Conservation (phyloP, 2,888 invertebrate species). For the Stenichneumon culpator region DNA sequence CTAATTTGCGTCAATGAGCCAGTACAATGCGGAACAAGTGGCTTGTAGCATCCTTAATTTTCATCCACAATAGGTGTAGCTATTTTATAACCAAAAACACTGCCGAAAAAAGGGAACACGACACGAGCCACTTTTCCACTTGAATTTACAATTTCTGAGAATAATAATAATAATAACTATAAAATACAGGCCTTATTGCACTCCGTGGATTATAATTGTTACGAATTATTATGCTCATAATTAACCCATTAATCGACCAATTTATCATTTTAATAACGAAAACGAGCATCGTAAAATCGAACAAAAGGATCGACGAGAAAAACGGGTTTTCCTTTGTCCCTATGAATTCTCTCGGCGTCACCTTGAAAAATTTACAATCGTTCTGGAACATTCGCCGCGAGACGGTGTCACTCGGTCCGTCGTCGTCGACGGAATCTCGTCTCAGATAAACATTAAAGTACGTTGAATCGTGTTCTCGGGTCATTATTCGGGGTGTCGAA, state of each 20-base stretch:
- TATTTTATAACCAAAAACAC: no score
- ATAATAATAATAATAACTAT: no score
- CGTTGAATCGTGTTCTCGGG: constrained; percentile 68
- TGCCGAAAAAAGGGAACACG: background rate
- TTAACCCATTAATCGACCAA: no score
- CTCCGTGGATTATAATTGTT: no score
- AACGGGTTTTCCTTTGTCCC: background rate
- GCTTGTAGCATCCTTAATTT: background rate
- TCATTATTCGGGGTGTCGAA: constrained; percentile 67
- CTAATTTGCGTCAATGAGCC: background rate
- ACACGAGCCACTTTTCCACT: background rate
- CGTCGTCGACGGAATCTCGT: constrained; percentile 62
- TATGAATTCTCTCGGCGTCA: background rate
- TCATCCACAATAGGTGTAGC: background rate
- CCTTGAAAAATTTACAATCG: constrained; percentile 60
- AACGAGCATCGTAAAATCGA: background rate
- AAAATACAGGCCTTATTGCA: no score
- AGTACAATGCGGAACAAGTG: background rate
- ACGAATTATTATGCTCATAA: no score
- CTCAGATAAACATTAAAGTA: constrained; percentile 64
- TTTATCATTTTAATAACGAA: no score
- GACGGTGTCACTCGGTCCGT: constrained; percentile 11
- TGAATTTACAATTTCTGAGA: no score
- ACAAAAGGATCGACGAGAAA: background rate
- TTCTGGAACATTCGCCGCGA: background rate